Conservation (phyloP, 2,888 invertebrate species). For the Nemoura dubitans region DNA sequence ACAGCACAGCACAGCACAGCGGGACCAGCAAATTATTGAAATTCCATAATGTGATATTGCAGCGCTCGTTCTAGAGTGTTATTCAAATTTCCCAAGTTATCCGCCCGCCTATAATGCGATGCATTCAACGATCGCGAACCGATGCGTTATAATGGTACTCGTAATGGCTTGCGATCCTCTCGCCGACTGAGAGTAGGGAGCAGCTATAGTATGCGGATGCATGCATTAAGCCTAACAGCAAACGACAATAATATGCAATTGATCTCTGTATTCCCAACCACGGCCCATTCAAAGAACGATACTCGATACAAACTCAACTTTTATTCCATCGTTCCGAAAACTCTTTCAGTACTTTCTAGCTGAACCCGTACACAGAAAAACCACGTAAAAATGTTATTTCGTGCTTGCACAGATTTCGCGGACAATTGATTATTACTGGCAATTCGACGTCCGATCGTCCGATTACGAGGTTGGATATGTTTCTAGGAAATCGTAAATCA, state of each 20-base stretch:
- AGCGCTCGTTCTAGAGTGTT: constrained; percentile 10
- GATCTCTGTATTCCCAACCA: not conserved
- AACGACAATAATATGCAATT: constrained; percentile 8
- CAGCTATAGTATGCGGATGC: not conserved
- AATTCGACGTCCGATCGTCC: not conserved
- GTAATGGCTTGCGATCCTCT: not conserved
- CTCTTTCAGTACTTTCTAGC: too few relatives aligned
- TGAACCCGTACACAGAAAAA: not conserved
- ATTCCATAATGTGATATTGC: constrained; percentile 27
- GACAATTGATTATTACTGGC: not conserved
- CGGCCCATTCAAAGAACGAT: not conserved
- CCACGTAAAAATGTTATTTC: not conserved
- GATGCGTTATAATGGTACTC: constrained; percentile 29
- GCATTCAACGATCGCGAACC: not conserved
- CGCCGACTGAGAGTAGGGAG: not conserved
- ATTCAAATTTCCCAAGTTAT: constrained; percentile 27
- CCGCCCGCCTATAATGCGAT: not conserved
- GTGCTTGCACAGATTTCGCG: not conserved
- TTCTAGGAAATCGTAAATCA: not conserved
- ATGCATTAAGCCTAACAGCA: not conserved
- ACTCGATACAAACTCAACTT: not conserved
- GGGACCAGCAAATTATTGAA: constrained; percentile 28
- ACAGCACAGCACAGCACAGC: too few relatives aligned
- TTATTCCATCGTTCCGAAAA: not conserved
- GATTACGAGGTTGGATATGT: not conserved